Base-by-base conservation (phyloP, 2,797 vertebrate species). In the Tragelaphus oryx region DNA sequence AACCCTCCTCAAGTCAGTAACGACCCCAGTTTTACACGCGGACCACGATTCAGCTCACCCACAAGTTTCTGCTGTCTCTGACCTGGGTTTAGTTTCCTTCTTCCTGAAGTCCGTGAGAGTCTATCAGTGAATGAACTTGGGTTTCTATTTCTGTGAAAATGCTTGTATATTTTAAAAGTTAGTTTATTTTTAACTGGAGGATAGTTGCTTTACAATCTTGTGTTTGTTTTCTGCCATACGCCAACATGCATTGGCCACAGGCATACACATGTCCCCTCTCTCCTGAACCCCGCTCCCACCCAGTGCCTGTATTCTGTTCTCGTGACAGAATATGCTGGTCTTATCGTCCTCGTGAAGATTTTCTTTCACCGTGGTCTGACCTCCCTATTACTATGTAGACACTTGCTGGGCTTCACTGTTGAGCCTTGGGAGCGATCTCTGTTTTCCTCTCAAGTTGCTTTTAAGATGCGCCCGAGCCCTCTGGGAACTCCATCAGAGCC, bases 221-320 rank as follows among this genome's bases (percentile, higher is more conserved):
- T 24, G 68, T 41, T 41, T 13, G 37, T 20, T 41, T 41, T 41
- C 68, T 13, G 65, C 37, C 33, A 41, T 12, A 41, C 20, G 6
- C 37, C 65, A 71, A 24, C 20, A 24, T 2, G 20, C 1, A 6
- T 41, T 3, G 1, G 68, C 68, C 33, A 24, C 0, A 41, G 11
- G 20, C 11, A 71, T 1, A 41, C 37, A 12, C 37, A 7, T 2
- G 37, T 24, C 68, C 37, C 68, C 68, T 26, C 68, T 24, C 65
- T 41, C 68, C 22, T 11, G 33, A 68, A 68, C 18, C 22, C 28
- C 57, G 26, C 11, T 5, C 57, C 12, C 57, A 59, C 57, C 57
- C 54, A 86, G 74, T 8, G 62, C 17, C 79, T 91, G 60, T 44
- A 46, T 44, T 74, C 60, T 82, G 57, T 65, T 55, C 76, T 87